Evolutionary conservation across 1,140 invertebrate genomes (phyloP), one percentile per base, ranked within the genome.

Genomic region (Neodiprion pinetum): DNA sequence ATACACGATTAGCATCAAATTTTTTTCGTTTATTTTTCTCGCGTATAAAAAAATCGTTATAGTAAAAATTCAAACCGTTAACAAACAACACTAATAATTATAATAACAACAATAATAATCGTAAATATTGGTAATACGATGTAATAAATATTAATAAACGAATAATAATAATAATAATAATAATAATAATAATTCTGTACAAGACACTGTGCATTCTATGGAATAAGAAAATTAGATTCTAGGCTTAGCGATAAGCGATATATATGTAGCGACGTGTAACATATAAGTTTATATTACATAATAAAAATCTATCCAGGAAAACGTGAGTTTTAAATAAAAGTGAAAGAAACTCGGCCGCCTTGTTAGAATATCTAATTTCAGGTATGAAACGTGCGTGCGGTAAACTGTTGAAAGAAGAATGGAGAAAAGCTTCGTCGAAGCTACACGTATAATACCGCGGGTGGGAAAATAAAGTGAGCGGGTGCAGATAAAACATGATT

Each of bases 201-300:
- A 85, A 86, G 80, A 80, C 80, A 85, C 83, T 81, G 83, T 85
- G 83, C 85, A 86, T 85, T 85, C 72, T 87, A 87, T 84, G 74
- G 75, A 72, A 77, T 86, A 87, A 87, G 85, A 74, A 79, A 70
- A 48, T 73, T 86, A 86, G 84, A 69, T 72, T 61, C 81, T 86
- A 87, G 84, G 78, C 61, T 66, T 86, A 86, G 83, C 72, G 72
- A 76, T 86, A 86, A 86, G 84, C 80, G 72, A 83, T 72, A 82
- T 77, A 82, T 78, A 84, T 86, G 85, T 86, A 86, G 82, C 81
- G 79, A 82, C 85, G 84, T 86, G 85, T 86, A 86, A 85, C 82
- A 86, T 77, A 86, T 86, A 87, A 86, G 84, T 87, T 87, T 87
- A 87, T 86, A 87, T 87, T 86, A 86, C 84, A 86, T 86, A 87